Evolutionary conservation across 2,888 invertebrate species (phyloP), one percentile per base, ranked within the genome.

Genomic region (Drosophila longiperda): DNA sequence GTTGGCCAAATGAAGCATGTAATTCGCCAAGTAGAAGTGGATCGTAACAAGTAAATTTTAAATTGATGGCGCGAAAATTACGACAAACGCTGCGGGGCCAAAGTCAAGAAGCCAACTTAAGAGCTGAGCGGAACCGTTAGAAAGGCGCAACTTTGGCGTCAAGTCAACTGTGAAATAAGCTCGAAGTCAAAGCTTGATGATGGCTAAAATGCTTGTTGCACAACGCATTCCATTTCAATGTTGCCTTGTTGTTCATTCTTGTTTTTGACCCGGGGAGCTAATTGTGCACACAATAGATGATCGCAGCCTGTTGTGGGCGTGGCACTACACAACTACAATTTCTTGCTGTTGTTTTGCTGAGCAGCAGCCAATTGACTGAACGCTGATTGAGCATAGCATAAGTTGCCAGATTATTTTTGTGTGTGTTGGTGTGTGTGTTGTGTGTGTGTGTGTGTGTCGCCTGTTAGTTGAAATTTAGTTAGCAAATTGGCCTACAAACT

Each of bases 11-110:
- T 82, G 88, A 82, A 82, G 90, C 87, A 90, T 87, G 73, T 89
- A 87, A 90, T 87, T 90, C 84, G 66, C 66, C 26, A 64, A 59
- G 63, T 66, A 50, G 61, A 53, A 57, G 40, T 58, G 48, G 45
- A 62, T 73, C 75, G 78, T 82, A 73, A 72, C 83, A 80, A 82
- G 90, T 90, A 86, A 89, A 83, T 85, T 86, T 68, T 59, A 76
- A 90, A 90, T 91, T 91, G 91, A 91, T 89, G 89, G 91, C 91
- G 89, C 90, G 90, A 88, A 86, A 91, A 89, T 90, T 86, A 90
- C 89, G 82, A 85, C 86, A 88, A 88, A 64, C 83, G 90, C 90
- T 70, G 72, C 52, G 66, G 70, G 81, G 86, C 75, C 65, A 74
- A 78, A 74, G 75, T 75, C 83, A 80, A 78, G 75, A 75, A 78